phyloP scores from a whole-genome alignment of 2,797 vertebrate genomes.

The Notamacropus eugenii region DNA sequence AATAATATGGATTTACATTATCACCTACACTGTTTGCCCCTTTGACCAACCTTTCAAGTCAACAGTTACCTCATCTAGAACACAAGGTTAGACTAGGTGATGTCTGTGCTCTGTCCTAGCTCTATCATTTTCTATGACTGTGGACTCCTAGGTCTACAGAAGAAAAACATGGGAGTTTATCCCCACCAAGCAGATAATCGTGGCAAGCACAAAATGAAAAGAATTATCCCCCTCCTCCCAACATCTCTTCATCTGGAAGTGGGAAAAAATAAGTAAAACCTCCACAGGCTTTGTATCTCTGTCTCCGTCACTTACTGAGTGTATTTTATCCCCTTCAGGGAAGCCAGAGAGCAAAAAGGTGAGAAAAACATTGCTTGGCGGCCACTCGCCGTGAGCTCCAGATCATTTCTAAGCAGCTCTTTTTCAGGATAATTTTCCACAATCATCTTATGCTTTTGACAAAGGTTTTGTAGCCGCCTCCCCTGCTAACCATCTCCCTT shows the following conservation, averaged over 20 bases:
- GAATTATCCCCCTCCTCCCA: conserved; percentile 70
- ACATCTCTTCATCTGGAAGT: conserved; percentile 46
- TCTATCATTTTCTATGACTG: conserved; percentile 30
- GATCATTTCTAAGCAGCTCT: conserved; percentile 77
- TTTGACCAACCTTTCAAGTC: too few relatives aligned
- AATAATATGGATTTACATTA: too few relatives aligned
- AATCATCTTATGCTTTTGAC: conserved; percentile 77
- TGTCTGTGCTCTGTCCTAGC: background rate
- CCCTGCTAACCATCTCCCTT: conserved; percentile 75
- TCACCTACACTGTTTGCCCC: too few relatives aligned
- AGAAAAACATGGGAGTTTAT: conserved; percentile 39
- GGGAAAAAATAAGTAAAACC: conserved; percentile 68
- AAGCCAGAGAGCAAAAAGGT: conserved; percentile 69
- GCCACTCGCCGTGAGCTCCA: conserved; percentile 68
- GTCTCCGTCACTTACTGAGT: conserved; percentile 56
- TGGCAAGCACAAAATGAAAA: conserved; percentile 66
- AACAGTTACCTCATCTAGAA: background rate
- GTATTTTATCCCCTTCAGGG: conserved; percentile 70
- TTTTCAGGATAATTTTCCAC: conserved; percentile 80
- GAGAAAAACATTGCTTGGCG: background rate
- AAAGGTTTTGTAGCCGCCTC: conserved; percentile 75
- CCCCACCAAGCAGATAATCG: conserved; percentile 17
- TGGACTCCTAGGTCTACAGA: conserved; percentile 48
- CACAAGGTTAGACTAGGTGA: background rate
- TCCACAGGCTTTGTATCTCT: conserved; percentile 46